A percentile compares a stretch with the other conserved stretches of the same genome.
These are phyloP conservation scores for Podilymbus podiceps DNA, from an alignment of 2,113 vertebrate genomes.

Conservation along the genomic window DNA sequence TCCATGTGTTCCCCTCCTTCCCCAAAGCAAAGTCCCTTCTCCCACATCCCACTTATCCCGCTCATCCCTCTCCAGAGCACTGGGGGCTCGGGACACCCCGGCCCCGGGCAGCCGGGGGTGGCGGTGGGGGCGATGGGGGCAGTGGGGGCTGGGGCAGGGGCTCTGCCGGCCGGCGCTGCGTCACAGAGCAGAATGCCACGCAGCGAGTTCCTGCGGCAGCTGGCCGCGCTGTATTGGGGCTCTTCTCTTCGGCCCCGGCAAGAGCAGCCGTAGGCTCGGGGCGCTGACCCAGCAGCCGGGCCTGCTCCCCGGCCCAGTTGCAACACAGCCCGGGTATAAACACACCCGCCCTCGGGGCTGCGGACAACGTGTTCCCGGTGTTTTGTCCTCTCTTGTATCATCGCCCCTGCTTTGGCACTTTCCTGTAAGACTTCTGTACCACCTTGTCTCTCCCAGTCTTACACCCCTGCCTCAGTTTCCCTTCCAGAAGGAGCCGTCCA, in stretches of 20 bases:
- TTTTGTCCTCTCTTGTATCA: background rate
- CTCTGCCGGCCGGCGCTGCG: fast-evolving
- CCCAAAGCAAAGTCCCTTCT: background rate
- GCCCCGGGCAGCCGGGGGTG: no score
- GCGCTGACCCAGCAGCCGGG: background rate
- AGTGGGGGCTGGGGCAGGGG: background rate
- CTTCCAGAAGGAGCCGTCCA: background rate
- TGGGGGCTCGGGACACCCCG: fast-evolving
- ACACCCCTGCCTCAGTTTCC: background rate
- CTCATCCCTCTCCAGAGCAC: background rate
- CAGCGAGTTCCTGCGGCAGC: background rate
- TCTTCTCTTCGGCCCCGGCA: fast-evolving
- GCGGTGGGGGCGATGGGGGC: background rate
- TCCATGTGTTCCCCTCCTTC: background rate
- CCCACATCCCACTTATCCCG: background rate
- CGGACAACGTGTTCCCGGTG: background rate
- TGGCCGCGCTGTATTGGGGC: fast-evolving
- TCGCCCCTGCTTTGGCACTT: background rate
- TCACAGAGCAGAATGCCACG: background rate
- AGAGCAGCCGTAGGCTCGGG: fast-evolving
- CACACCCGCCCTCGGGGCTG: background rate
- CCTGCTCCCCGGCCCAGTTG: background rate
- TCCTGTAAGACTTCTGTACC: fast-evolving
- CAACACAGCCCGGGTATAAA: background rate
- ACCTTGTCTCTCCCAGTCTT: background rate